Conservation (phyloP, 2,888 invertebrate genomes). For the Lampropteryx suffumata region DNA sequence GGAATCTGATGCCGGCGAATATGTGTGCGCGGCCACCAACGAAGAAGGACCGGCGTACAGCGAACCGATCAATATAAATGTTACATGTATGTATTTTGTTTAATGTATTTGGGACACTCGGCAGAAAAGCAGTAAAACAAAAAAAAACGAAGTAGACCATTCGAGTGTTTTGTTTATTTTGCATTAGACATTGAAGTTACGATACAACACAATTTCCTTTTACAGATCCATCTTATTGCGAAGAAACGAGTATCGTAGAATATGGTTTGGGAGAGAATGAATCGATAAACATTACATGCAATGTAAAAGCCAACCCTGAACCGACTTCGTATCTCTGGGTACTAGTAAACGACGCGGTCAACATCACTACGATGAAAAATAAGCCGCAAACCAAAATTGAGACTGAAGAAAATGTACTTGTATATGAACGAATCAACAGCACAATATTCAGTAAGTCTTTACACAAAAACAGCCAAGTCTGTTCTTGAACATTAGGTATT, state of each 20-base stretch:
- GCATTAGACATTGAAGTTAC: too few relatives aligned
- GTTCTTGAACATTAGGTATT: too few relatives aligned
- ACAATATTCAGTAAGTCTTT: constrained; percentile 59
- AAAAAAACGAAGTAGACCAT: too few relatives aligned
- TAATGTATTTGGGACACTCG: too few relatives aligned
- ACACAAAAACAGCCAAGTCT: not conserved
- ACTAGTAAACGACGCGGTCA: constrained; percentile 54
- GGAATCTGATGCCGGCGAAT: constrained; percentile 63
- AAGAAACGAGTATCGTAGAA: constrained; percentile 52
- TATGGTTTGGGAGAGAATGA: constrained; percentile 66
- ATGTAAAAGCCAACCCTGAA: constrained; percentile 58
- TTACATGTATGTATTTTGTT: constrained; percentile 56
- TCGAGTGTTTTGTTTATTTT: too few relatives aligned
- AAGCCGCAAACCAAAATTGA: constrained; percentile 48
- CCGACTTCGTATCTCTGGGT: constrained; percentile 64
- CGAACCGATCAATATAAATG: constrained; percentile 58
- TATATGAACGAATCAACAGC: constrained; percentile 59
- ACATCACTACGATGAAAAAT: constrained; percentile 43
- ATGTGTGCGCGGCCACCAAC: constrained; percentile 68
- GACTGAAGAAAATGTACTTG: constrained; percentile 51
- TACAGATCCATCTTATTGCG: constrained; percentile 67
- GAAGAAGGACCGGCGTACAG: constrained; percentile 62
- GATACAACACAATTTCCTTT: not conserved
- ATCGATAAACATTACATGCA: constrained; percentile 66
- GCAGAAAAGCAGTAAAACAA: too few relatives aligned